Percentiles rank a stretch among this genome's conserved stretches.
Evolutionary conservation across 2,113 vertebrate genomes (phyloP).

Genomic region (Otolemur garnettii): DNA sequence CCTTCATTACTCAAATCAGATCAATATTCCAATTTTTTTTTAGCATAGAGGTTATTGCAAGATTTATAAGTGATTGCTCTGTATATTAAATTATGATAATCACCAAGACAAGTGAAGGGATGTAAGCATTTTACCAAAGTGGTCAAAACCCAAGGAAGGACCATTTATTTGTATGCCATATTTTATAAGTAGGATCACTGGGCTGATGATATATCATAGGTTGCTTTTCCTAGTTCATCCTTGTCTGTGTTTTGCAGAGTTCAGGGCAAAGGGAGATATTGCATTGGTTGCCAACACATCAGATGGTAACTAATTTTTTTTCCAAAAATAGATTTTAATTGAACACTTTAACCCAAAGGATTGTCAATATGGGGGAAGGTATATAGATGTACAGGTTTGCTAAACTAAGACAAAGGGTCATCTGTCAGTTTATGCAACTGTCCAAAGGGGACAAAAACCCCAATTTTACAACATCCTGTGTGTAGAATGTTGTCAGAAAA

Average conservation of each 20-base stretch:
- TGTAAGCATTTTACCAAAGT: background rate
- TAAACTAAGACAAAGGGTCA: background rate
- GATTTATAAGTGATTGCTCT: constrained; percentile 21
- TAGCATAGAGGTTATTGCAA: constrained; percentile 52
- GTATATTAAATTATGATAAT: background rate
- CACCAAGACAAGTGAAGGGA: background rate
- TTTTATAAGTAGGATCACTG: background rate
- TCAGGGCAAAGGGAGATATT: background rate
- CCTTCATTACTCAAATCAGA: constrained; percentile 52
- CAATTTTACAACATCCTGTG: background rate
- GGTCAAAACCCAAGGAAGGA: background rate
- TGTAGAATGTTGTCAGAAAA: background rate
- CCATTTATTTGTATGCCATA: background rate
- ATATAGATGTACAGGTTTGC: background rate
- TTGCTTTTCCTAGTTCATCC: background rate
- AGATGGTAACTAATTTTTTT: constrained; percentile 3
- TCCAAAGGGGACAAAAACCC: background rate
- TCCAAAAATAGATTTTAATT: constrained; percentile 28
- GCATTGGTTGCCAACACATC: background rate
- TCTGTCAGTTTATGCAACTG: background rate
- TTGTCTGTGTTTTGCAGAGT: background rate
- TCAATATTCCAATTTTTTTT: constrained; percentile 62
- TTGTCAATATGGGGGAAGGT: background rate
- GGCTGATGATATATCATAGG: background rate
- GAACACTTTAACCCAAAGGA: background rate